Evolutionary conservation across 2,113 vertebrate species (phyloP), one percentile per base, ranked within the genome.

Genomic region (Gyps fulvus): DNA sequence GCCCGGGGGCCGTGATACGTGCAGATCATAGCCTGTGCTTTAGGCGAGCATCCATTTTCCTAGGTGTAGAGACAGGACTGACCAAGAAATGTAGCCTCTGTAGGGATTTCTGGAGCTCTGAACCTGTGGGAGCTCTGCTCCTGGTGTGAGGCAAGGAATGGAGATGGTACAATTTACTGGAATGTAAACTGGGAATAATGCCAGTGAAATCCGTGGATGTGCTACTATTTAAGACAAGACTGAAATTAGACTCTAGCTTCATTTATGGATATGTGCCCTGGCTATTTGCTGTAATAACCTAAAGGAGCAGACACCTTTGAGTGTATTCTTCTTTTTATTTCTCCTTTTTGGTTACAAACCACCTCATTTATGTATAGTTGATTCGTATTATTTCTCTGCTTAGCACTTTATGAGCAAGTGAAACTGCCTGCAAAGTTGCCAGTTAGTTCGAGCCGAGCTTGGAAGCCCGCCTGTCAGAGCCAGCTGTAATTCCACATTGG

Each of bases 271-370:
- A 40, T 3, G 4, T 73, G 70, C 73, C 89, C 77, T 91, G 90
- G 79, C 59, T 72, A 11, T 92, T 95, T 52, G 73, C 80, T 87
- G 57, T 59, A 65, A 89, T 65, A 90, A 92, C 89, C 83, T 57
- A 57, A 67, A 73, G 72, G 59, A 81, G 31, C 83, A 36, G 70
- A 52, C 92, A 92, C 86, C 92, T 95, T 78, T 62, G 76, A 81
- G 55, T 15, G 34, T 49, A 71, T 87, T 78, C 43, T 71, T 80
- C 61, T 45, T 93, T 93, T 78, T 69, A 63, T 58, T 87, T 88
- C 91, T 90, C 77, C 77, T 84, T 92, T 93, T 91, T 79, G 57
- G 61, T 89, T 95, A 82, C 83, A 94, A 65, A 61, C 52, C 76
- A 50, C 79, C 55, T 80, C 63, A 62, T 81, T 83, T 93, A 50